phyloP scores from a whole-genome alignment of 2,797 vertebrate species.

The Yasuhikotakia modesta region DNA sequence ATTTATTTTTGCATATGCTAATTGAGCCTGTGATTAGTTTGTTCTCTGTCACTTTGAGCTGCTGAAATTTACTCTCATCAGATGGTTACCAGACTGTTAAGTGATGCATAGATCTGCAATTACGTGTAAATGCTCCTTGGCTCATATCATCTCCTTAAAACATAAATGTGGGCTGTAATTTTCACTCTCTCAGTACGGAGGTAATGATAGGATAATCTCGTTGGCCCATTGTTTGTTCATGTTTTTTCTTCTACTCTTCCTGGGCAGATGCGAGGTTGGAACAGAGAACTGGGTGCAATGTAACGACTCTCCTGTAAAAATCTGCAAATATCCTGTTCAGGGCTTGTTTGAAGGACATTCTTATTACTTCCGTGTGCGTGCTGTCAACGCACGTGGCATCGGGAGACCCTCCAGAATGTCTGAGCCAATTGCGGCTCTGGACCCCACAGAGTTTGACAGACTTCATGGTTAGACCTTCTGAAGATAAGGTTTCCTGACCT shows the following conservation, averaged over 20 bases:
- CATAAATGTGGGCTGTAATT: slow-evolving; percentile 28
- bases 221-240: not conserved
- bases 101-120: slow-evolving; percentile 40
- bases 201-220: slow-evolving; percentile 31
- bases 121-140: slow-evolving; percentile 28
- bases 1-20: slow-evolving; percentile 17
- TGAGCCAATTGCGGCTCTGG: slow-evolving; percentile 88
- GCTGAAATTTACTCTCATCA: slow-evolving; percentile 7
- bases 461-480: slow-evolving; percentile 78
- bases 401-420: slow-evolving; percentile 90
- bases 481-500: not conserved
- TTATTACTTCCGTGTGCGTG: slow-evolving; percentile 90
- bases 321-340: slow-evolving; percentile 93
- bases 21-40: slow-evolving; percentile 12
- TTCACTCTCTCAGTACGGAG: slow-evolving; percentile 12
- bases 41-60: slow-evolving; percentile 14
- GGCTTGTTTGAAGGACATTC: slow-evolving; percentile 91
- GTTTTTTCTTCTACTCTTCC: slow-evolving; percentile 24
- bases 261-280: slow-evolving; percentile 90
- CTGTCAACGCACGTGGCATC: slow-evolving; percentile 87
- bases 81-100: slow-evolving; percentile 37
- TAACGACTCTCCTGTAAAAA: slow-evolving; percentile 93
- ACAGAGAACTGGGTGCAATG: slow-evolving; percentile 95
- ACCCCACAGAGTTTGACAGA: slow-evolving; percentile 86
- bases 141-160: slow-evolving; percentile 20